Percentiles rank a stretch among this genome's conserved stretches.
phyloP scores from a whole-genome alignment of 2,888 invertebrate species.

The Bedellia somnulentella region DNA sequence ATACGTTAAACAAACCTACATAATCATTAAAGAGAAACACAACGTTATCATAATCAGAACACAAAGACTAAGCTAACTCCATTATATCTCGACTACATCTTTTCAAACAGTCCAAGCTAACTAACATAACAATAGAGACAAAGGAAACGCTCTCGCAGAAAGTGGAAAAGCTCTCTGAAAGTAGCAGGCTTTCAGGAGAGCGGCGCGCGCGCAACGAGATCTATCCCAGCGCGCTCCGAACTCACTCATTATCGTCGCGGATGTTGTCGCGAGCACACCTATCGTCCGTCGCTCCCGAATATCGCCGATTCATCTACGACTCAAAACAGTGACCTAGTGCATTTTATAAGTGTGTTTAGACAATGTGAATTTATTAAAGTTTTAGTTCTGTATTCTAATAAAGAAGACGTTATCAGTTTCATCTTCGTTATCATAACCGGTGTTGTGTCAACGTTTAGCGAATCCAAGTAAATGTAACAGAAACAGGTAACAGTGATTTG shows the following conservation, averaged over 20 bases:
- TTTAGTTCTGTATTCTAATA: neutral
- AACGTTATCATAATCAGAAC: no score
- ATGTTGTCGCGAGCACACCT: conserved; percentile 51
- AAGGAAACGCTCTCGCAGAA: no score
- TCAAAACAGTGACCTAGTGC: no score
- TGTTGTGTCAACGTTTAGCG: conserved; percentile 1
- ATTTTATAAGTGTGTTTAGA: neutral
- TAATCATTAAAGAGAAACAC: no score
- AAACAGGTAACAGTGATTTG: no score
- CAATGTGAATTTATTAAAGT: neutral
- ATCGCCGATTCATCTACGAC: no score
- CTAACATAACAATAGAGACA: no score
- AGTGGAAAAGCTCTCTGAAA: conserved; percentile 22
- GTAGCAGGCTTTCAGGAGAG: conserved; percentile 32
- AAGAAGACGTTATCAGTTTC: conserved; percentile 3
- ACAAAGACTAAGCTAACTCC: no score
- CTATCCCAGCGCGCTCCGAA: conserved; percentile 21
- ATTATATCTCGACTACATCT: no score
- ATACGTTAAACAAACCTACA: no score
- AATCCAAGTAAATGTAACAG: conserved; percentile 5
- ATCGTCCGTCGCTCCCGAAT: conserved; percentile 14
- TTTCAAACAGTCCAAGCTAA: no score
- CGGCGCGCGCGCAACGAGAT: conserved; percentile 42
- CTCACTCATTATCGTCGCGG: conserved; percentile 36
- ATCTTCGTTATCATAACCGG: conserved; percentile 1